phyloP scores from a whole-genome alignment of 23 tunicate species.

The Botrylloides violaceus region DNA sequence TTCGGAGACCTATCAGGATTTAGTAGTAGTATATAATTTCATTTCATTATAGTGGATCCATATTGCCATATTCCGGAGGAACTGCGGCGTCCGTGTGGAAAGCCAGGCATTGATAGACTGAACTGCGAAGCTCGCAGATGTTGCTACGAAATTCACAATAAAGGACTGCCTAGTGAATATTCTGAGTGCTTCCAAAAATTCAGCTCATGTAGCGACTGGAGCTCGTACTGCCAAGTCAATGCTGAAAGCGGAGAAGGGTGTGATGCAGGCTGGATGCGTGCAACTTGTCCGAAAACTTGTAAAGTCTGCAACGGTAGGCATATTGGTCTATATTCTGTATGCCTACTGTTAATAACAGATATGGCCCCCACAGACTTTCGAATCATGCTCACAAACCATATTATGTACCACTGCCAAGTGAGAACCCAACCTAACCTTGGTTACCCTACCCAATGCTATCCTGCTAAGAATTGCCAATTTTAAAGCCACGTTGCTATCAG shows the following conservation, averaged over 20 bases:
- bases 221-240: constrained; percentile 29
- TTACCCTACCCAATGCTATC: neutral
- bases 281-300: constrained; percentile 50
- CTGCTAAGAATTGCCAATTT: neutral
- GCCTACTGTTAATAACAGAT: too few relatives aligned
- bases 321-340: too few relatives aligned
- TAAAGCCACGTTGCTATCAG: neutral
- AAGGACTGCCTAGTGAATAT: constrained; percentile 29
- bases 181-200: constrained; percentile 53
- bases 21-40: too few relatives aligned
- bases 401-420: too few relatives aligned
- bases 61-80: constrained; percentile 47
- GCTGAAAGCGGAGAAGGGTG: constrained; percentile 29
- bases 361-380: too few relatives aligned
- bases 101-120: constrained; percentile 26
- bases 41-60: constrained; percentile 32
- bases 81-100: constrained; percentile 54
- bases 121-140: constrained; percentile 83
- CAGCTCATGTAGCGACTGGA: constrained; percentile 51
- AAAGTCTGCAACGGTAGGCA: constrained; percentile 57
- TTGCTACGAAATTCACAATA: constrained; percentile 36
- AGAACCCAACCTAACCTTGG: too few relatives aligned
- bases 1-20: too few relatives aligned
- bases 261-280: constrained; percentile 23
- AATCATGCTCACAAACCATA: too few relatives aligned